These are phyloP conservation scores for Lontra canadensis DNA, from an alignment of 2,113 vertebrate species.

Conservation along the genomic window DNA sequence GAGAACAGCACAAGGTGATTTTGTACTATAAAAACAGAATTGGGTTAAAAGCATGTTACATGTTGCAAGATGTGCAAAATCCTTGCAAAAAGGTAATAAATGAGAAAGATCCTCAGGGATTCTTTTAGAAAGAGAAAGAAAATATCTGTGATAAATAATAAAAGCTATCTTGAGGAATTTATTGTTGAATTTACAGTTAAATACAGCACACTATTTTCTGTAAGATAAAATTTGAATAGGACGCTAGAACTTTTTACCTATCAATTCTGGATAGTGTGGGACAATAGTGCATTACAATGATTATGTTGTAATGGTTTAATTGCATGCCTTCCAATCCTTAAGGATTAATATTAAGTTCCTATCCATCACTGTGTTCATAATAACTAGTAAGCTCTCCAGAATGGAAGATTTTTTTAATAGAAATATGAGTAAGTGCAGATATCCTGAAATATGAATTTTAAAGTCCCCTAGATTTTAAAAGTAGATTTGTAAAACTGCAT, in stretches of 20 bases:
- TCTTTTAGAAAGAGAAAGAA: neutral
- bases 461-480: neutral
- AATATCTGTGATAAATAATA: neutral
- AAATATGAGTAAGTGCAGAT: neutral
- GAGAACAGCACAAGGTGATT: slow-evolving; percentile 38
- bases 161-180: neutral
- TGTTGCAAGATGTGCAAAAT: neutral
- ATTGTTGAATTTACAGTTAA: neutral
- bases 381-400: neutral
- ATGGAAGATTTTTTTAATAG: neutral
- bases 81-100: neutral
- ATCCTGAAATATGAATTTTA: neutral
- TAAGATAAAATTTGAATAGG: neutral
- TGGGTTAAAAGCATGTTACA: neutral
- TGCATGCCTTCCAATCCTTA: neutral
- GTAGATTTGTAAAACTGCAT: neutral
- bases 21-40: slow-evolving; percentile 29
- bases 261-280: neutral
- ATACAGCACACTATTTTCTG: neutral
- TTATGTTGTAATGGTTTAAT: neutral
- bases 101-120: neutral
- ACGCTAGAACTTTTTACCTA: neutral
- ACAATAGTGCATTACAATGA: neutral
- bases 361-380: neutral
- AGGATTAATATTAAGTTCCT: neutral